Percentiles rank a stretch among this genome's conserved stretches.
phyloP scores from a whole-genome alignment of 2,888 invertebrate genomes.

The Agrypnus murinus region DNA sequence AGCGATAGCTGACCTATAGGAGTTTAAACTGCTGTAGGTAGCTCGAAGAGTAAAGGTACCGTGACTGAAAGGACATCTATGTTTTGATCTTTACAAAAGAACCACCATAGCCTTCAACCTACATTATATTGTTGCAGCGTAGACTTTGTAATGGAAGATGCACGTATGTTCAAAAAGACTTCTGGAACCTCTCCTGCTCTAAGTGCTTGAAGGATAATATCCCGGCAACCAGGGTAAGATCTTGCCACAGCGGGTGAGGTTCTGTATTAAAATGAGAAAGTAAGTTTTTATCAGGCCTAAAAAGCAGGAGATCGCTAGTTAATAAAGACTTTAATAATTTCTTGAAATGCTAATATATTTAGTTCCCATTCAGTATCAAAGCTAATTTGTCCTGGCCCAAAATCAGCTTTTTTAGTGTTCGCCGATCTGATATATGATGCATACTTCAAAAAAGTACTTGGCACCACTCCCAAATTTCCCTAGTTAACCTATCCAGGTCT shows the following conservation, averaged over 20 bases:
- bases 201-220: background rate
- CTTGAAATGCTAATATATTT: background rate
- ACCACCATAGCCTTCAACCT: conserved; percentile 2
- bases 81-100: background rate
- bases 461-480: conserved; percentile 55
- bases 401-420: conserved; percentile 41
- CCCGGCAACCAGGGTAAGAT: conserved; percentile 50
- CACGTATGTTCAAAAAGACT: background rate
- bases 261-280: conserved; percentile 33
- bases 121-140: background rate
- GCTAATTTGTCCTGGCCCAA: conserved; percentile 16
- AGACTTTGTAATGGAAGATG: background rate
- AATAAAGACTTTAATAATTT: too few species aligned
- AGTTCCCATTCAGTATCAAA: conserved; percentile 19
- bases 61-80: conserved; percentile 22
- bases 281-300: background rate
- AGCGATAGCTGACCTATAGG: conserved; percentile 26
- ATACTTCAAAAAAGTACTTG: conserved; percentile 33
- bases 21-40: conserved; percentile 27
- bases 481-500: conserved; percentile 51
- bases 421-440: conserved; percentile 36
- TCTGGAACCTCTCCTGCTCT: conserved; percentile 3
- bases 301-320: too few species aligned
- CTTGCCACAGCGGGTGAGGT: conserved; percentile 39
- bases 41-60: background rate